These are phyloP conservation scores for Chrysocyon brachyurus DNA, from an alignment of 2,797 vertebrate species.

Conservation along the genomic window DNA sequence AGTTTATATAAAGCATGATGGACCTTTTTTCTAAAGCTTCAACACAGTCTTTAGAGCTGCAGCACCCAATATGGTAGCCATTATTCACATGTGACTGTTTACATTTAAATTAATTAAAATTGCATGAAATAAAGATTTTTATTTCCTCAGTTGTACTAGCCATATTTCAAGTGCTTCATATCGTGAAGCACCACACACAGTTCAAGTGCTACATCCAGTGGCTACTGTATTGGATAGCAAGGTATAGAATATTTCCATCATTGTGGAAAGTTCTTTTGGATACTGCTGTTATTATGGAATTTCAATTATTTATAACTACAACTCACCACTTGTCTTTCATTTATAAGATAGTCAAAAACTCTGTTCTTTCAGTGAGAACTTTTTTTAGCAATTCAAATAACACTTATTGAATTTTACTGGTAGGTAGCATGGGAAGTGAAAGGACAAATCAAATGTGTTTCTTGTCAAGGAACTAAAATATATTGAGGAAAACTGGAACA, in stretches of 20 bases:
- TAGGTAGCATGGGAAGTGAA: neutral
- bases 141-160: neutral
- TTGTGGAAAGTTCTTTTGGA: neutral
- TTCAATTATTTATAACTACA: neutral
- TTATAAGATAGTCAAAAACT: neutral
- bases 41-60: neutral
- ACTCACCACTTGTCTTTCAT: slow-evolving; percentile 17
- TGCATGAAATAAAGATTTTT: slow-evolving; percentile 28
- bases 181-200: neutral
- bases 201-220: neutral
- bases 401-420: slow-evolving; percentile 42
- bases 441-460: neutral
- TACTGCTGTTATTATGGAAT: neutral
- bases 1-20: neutral
- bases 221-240: neutral
- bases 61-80: neutral
- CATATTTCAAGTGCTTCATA: neutral
- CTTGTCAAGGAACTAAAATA: neutral
- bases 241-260: neutral
- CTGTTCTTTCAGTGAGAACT: neutral
- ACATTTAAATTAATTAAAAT: slow-evolving; percentile 48
- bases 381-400: slow-evolving; percentile 9
- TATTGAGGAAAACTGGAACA: neutral
- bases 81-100: neutral
- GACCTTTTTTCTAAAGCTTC: neutral